Conservation (phyloP, 2,113 vertebrate genomes). For the Callaeas wilsoni region DNA sequence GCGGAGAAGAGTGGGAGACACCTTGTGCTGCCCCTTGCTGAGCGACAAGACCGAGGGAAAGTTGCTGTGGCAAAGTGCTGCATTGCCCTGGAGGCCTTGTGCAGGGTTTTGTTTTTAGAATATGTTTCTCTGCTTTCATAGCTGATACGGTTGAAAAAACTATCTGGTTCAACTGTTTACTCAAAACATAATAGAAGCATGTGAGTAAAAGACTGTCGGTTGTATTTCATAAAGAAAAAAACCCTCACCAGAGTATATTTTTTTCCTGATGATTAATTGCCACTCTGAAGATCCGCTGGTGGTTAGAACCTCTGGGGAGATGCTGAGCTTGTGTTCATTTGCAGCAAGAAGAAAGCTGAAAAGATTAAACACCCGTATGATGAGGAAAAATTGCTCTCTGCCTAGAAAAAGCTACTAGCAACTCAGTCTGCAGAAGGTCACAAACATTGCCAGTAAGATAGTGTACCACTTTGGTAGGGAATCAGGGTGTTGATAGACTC, state of each 20-base stretch:
- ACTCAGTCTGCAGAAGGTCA: background rate
- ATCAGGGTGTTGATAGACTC: background rate
- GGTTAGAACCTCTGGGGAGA: background rate
- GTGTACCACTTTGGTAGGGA: background rate
- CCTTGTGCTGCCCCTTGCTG: fast-evolving
- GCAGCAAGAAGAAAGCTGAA: background rate
- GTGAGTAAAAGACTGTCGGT: background rate
- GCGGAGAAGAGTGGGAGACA: fast-evolving
- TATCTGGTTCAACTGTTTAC: background rate
- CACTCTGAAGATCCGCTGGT: background rate
- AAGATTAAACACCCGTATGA: background rate
- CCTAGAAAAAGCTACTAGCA: background rate
- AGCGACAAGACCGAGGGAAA: fast-evolving
- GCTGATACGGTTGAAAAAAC: background rate
- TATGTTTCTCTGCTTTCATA: fast-evolving
- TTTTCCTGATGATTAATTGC: background rate
- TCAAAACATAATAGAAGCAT: background rate
- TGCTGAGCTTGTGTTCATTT: background rate
- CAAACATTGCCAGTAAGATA: background rate
- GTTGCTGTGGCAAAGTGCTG: background rate
- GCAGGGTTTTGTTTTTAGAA: background rate
- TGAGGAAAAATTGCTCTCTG: background rate
- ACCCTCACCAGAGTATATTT: fast-evolving
- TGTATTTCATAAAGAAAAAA: background rate
- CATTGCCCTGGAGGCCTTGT: fast-evolving